Evolutionary conservation across 2,888 invertebrate species (phyloP).

Genomic region (Rhorus exstirpatorius): DNA sequence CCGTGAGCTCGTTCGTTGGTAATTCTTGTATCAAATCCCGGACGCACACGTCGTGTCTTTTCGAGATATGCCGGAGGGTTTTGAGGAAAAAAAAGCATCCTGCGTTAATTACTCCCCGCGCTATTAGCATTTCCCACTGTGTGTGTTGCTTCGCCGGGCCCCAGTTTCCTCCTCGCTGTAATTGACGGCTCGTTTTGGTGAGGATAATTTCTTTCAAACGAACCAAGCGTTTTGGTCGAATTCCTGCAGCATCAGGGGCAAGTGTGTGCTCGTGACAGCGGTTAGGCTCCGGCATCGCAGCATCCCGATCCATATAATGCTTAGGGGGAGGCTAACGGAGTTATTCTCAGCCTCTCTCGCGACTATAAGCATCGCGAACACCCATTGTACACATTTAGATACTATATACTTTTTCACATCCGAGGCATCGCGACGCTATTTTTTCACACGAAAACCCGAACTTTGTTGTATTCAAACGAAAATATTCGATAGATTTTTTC

Average conservation of each 20-base stretch:
- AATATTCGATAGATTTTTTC: slow-evolving; percentile 28
- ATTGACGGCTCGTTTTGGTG: slow-evolving; percentile 64
- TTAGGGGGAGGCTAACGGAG: slow-evolving; percentile 43
- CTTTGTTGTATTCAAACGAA: slow-evolving; percentile 32
- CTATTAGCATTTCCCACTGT: slow-evolving; percentile 62
- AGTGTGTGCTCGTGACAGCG: slow-evolving; percentile 68
- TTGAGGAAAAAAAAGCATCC: slow-evolving; percentile 24
- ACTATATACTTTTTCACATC: slow-evolving; percentile 58
- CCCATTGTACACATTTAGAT: slow-evolving; percentile 65
- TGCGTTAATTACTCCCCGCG: slow-evolving; percentile 66
- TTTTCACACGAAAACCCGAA: slow-evolving; percentile 36
- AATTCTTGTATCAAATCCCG: background rate
- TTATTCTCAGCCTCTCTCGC: slow-evolving; percentile 63
- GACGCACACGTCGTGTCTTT: slow-evolving; percentile 35
- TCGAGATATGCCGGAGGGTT: background rate
- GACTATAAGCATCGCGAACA: slow-evolving; percentile 24
- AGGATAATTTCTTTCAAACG: slow-evolving; percentile 68
- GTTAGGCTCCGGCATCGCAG: slow-evolving; percentile 4
- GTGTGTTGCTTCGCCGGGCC: slow-evolving; percentile 38
- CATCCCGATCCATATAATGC: slow-evolving; percentile 13
- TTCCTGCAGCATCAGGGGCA: slow-evolving; percentile 66
- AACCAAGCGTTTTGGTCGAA: slow-evolving; percentile 62
- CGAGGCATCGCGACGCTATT: slow-evolving; percentile 53
- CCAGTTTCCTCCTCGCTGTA: slow-evolving; percentile 37
- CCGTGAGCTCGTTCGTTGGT: background rate